A percentile compares a stretch with the other conserved stretches of the same genome.
phyloP scores from a whole-genome alignment of 2,888 invertebrate genomes.

The Phengaris alcon region DNA sequence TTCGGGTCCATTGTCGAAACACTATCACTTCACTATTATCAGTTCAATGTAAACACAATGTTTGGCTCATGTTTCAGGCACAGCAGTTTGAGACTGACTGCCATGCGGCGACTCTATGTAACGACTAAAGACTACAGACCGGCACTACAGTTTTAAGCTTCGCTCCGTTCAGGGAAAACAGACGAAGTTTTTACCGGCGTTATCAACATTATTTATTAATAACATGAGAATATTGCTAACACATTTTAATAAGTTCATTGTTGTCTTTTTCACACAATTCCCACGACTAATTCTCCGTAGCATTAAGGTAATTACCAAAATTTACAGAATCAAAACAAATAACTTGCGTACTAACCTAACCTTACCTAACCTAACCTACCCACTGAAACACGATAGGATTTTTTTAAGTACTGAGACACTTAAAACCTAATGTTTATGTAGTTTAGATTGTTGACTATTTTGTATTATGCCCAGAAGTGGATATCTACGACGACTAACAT shows the following conservation, averaged over 20 bases:
- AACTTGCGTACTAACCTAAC: background rate
- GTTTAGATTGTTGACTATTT: too few species aligned
- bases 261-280: conserved; percentile 3
- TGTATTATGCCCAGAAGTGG: too few species aligned
- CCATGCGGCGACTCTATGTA: conserved; percentile 44
- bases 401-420: too few species aligned
- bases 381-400: too few species aligned
- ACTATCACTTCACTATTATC: background rate
- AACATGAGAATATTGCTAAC: background rate
- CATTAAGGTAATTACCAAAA: background rate
- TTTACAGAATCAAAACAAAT: background rate
- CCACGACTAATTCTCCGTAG: background rate
- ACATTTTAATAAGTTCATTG: background rate
- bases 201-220: background rate
- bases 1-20: conserved; percentile 47
- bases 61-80: conserved; percentile 52
- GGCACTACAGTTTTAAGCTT: conserved; percentile 54
- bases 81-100: conserved; percentile 50
- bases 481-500: too few species aligned
- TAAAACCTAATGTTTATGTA: too few species aligned
- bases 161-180: conserved; percentile 44
- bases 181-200: background rate
- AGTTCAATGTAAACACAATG: background rate
- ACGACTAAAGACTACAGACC: conserved; percentile 63
- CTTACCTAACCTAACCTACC: too few species aligned